Base-by-base conservation (phyloP, 2,797 vertebrate species). In the Selene dorsalis region DNA sequence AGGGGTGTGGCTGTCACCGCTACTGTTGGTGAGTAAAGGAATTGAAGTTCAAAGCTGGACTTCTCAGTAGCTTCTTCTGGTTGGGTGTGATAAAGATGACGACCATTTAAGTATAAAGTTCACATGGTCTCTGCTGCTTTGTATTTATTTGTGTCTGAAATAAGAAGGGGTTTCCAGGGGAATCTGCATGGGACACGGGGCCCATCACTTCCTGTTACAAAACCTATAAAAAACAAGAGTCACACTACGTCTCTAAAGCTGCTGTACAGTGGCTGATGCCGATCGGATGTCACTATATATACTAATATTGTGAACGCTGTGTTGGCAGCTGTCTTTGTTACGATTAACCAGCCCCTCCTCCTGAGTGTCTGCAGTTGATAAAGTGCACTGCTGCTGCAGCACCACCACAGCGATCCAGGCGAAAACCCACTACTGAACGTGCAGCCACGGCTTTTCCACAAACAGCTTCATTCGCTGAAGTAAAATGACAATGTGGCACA, bases 401-500 rank as follows among this genome's bases (percentile, higher is more conserved):
- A 60, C 7, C 50, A 60, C 12, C 61, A 66, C 20, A 16, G 3
- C 55, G 60, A 66, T 69, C 45, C 41, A 73, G 65, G 13, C 62
- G 62, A 53, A 3, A 72, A 41, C 47, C 38, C 16, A 45, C 57
- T 52, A 39, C 4, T 68, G 43, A 64, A 62, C n/a, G 1, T 74
- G 41, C 68, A 77, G 55, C 69, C 77, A 71, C 69, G 72, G 55
- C 43, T 83, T 73, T 77, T 32, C 78, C 60, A 67, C 63, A 74
- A 58, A 70, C 59, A 32, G 13, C 24, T 76, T 45, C 14, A 56
- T 71, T 58, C 73, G 39, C 56, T 70, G 39, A 56, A 82, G 65
- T 57, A 48, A 48, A 43, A 47, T 1, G 47, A 64, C 52, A 79
- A 43, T 59, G 79, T 79, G 81, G 81, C 80, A 85, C 83, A 62